Percentiles rank a stretch among this genome's conserved stretches.
phyloP scores from a whole-genome alignment of 2,888 invertebrate genomes.

The Tipula confusa region DNA sequence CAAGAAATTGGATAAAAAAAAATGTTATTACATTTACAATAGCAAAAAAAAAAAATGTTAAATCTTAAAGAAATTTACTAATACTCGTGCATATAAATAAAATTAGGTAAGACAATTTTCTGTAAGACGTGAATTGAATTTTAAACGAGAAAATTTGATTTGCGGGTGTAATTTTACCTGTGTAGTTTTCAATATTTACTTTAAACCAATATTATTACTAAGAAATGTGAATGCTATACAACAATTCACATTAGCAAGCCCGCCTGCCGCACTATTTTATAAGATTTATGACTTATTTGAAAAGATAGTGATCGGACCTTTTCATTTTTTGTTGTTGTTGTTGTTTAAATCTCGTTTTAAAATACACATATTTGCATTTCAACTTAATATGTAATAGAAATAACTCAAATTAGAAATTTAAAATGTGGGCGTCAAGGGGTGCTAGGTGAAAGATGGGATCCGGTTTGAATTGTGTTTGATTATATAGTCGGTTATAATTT shows the following conservation, averaged over 20 bases:
- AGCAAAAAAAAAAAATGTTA: not conserved
- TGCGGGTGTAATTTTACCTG: conserved; percentile 12
- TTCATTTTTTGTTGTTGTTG: not conserved
- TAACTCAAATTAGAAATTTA: not conserved
- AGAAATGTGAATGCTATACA: not conserved
- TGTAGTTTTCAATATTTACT: not conserved
- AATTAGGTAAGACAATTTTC: conserved; percentile 25
- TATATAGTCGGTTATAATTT: too few relatives aligned
- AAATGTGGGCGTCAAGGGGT: not conserved
- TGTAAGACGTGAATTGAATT: not conserved
- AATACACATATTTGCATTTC: not conserved
- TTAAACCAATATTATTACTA: not conserved
- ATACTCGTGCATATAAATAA: not conserved
- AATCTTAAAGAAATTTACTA: not conserved
- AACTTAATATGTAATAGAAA: not conserved
- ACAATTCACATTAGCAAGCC: not conserved
- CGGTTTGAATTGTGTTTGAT: not conserved
- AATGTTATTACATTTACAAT: conserved; percentile 9
- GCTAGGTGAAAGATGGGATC: not conserved
- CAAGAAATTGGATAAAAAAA: conserved; percentile 3
- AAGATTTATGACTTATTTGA: not conserved
- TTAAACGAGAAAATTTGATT: not conserved
- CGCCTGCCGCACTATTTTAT: not conserved
- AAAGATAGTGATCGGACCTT: not conserved
- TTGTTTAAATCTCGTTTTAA: not conserved